phyloP scores from a whole-genome alignment of 2,113 vertebrate genomes.

The Oceanodroma tethys region DNA sequence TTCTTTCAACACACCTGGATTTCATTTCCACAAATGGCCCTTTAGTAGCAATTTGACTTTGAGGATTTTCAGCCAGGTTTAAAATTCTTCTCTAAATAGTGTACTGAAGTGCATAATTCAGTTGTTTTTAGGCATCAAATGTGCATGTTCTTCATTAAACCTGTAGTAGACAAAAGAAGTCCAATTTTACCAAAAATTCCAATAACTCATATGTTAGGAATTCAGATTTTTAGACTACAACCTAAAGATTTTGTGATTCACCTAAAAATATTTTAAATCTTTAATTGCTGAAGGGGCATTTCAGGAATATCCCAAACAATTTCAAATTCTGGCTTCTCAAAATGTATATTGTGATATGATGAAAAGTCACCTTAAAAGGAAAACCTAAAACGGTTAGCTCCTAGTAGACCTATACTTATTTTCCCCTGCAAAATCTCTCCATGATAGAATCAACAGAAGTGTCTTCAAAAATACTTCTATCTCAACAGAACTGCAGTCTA shows the following conservation, averaged over 20 bases:
- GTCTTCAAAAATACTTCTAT: neutral
- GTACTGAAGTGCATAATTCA: rapidly evolving
- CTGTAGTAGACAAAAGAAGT: neutral
- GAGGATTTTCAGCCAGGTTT: neutral
- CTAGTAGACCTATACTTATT: too few species aligned
- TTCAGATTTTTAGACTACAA: neutral
- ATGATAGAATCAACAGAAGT: neutral
- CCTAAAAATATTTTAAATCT: neutral
- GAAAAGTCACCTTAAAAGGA: neutral
- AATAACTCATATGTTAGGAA: rapidly evolving
- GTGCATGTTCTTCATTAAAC: neutral
- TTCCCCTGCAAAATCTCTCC: neutral
- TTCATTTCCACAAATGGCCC: neutral
- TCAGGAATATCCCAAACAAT: neutral
- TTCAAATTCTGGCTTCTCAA: neutral
- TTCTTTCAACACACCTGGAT: neutral
- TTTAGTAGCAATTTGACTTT: neutral
- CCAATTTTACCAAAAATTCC: neutral
- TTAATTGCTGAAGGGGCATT: neutral
- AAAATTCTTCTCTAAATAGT: too few species aligned
- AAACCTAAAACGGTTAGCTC: neutral
- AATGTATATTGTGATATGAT: neutral
- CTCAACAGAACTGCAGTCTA: neutral
- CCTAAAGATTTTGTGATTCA: neutral
- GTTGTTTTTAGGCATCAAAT: neutral